phyloP scores from a whole-genome alignment of 2,113 vertebrate species.

The Calidris pygmaea region DNA sequence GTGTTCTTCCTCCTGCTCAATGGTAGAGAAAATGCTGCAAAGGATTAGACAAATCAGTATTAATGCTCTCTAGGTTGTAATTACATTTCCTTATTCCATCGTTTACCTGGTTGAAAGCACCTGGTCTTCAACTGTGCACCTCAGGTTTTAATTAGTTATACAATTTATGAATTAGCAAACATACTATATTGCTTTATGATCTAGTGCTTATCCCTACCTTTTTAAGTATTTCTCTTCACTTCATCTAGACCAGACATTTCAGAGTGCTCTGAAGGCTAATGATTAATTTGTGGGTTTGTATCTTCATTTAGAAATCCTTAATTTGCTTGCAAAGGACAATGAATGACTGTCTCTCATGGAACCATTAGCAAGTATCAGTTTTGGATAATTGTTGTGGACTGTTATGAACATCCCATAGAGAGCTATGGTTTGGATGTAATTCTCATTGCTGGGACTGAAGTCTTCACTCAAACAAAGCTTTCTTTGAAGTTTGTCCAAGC shows the following conservation, averaged over 20 bases:
- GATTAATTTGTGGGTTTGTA: not conserved
- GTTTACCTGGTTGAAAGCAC: not conserved
- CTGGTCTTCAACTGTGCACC: not conserved
- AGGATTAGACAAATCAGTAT: not conserved
- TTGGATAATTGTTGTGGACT: not conserved
- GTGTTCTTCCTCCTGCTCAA: not conserved
- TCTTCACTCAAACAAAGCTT: not conserved
- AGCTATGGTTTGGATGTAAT: not conserved
- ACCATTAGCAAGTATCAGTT: not conserved
- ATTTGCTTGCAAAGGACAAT: not conserved
- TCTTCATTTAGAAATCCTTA: not conserved
- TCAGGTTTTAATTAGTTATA: not conserved
- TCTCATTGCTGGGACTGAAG: not conserved
- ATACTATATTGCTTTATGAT: not conserved
- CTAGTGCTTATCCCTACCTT: not conserved
- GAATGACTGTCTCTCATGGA: not conserved
- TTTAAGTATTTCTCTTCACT: not conserved
- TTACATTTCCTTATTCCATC: not conserved
- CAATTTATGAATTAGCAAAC: not conserved
- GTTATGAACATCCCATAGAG: not conserved
- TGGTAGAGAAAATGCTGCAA: not conserved
- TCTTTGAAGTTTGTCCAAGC: not conserved
- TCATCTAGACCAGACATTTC: not conserved
- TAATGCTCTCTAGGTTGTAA: not conserved
- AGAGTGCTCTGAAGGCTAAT: not conserved